Base-by-base conservation (phyloP, 1,140 invertebrate genomes). In the Bombus waltoni region DNA sequence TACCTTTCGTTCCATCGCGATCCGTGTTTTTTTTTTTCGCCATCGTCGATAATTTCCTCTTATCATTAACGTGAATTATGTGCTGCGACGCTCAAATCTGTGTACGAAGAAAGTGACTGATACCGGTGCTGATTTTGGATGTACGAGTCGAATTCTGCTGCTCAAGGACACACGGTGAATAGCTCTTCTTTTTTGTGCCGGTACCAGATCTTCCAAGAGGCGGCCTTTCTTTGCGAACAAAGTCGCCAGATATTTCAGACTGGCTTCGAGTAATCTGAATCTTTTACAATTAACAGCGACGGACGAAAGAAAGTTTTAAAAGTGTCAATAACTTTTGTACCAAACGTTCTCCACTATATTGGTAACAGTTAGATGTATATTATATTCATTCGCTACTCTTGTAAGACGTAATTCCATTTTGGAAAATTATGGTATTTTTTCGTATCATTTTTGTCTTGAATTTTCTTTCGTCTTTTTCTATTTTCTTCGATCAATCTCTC, bases 151-250 rank as follows among this genome's bases (percentile, higher is more conserved):
- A 87, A 73, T 28, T 40, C 28, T 38, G 53, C 28, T 38, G 65
- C 22, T 71, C 72, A 89, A 89, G 66, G 76, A 87, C 88, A 59
- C 65, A 32, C 88, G 81, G 88, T 89, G 76, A 89, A 85, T 89
- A 87, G 35, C 22, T 57, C 22, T 22, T 38, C 76, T 66, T 5
- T 40, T 28, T 40, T n/a, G 44, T 10, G 40, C 35, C 32, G 38
- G 59, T 62, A 40, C 22, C 47, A 53, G 47, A 53, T 53, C 76
- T 53, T 66, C n/a, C 25, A 44, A 11, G 57, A 66, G 66, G 11
- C 70, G 53, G 15, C 42, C 44, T 32, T n/a, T 42, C 25, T 1
- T n/a, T 18, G 18, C 5, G 53, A 8, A 15, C 5, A 18, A n/a
- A 15, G 18, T 35, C 22, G 2, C 32, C 32, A 15, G 11, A 6